Base-by-base conservation (phyloP, 2,797 vertebrate species). In the Sebastes taczanowskii region DNA sequence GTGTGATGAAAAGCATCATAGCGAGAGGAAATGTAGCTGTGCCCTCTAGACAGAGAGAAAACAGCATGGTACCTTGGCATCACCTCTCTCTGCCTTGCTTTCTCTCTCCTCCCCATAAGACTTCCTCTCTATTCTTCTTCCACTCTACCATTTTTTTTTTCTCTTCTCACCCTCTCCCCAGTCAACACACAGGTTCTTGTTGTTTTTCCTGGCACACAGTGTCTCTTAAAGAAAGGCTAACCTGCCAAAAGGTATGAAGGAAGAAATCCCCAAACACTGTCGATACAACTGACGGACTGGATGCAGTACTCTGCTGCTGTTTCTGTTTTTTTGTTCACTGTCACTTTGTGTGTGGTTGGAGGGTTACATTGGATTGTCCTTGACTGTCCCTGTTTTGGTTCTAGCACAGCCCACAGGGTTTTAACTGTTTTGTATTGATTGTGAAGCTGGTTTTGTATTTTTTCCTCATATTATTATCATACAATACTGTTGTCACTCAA, bases 1-100 rank as follows among this genome's bases (percentile, higher is more conserved):
- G 35, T 74, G 38, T 53, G 59, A 65, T 71, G 74, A 74, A 67
- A 80, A 61, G 32, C 53, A 34, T 78, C 66, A 69, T 32, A 78
- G 73, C 68, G 23, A 83, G 60, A 84, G 76, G 86, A 89, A 86
- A 75, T 62, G 79, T 78, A 65, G 70, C 67, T 53, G 61, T 86
- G 81, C 84, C 88, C 85, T 89, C 32, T 11, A 83, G 89, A 80
- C 80, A 86, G 65, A 80, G 34, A 74, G 62, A 81, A 81, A 84
- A 67, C 90, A 85, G 84, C 85, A 82, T 89, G 85, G 34, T 82
- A 89, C 58, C 66, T 87, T 88, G 77, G 84, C 76, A 86, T 77
- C 78, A 78, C 82, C 77, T 86, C 56, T 63, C 70, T 78, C 82
- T 49, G 46, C 60, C 38, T 59, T 59, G 69, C 76, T 66, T 68